Conservation (phyloP, 2,113 vertebrate genomes). For the Lepus europaeus region DNA sequence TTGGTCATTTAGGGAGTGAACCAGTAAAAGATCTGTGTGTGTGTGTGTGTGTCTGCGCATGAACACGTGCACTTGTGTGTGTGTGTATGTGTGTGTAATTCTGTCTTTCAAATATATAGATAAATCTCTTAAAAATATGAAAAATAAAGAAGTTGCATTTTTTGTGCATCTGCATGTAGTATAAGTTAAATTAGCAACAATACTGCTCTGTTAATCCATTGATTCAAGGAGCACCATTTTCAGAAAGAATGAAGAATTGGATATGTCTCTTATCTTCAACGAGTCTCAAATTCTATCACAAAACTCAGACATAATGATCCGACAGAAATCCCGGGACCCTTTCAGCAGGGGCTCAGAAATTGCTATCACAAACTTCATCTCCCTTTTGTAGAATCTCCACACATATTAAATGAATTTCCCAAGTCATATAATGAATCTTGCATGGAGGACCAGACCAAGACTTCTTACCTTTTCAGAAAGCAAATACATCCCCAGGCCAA, state of each 20-base stretch:
- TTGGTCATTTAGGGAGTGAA: no score
- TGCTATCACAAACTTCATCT: slow-evolving; percentile 44
- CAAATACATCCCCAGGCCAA: slow-evolving; percentile 25
- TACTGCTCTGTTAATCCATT: neutral
- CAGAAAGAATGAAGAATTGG: slow-evolving; percentile 56
- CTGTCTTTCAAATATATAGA: no score
- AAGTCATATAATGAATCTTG: neutral
- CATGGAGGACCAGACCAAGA: neutral
- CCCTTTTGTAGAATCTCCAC: neutral
- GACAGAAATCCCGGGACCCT: neutral
- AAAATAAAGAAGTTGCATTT: neutral
- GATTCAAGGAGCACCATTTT: neutral
- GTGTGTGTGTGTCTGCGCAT: no score
- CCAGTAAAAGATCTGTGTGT: no score
- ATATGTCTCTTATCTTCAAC: neutral
- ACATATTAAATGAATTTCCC: neutral
- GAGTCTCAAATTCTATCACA: slow-evolving; percentile 16
- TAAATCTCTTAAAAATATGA: no score
- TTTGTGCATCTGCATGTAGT: neutral
- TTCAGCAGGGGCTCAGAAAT: neutral
- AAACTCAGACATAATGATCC: slow-evolving; percentile 1
- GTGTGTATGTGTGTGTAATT: no score
- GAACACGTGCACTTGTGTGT: no score
- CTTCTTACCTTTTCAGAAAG: slow-evolving; percentile 13
- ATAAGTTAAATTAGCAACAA: neutral